These are phyloP conservation scores for Lordiphosa stackelbergi DNA, from an alignment of 1,140 invertebrate genomes.

Conservation along the genomic window DNA sequence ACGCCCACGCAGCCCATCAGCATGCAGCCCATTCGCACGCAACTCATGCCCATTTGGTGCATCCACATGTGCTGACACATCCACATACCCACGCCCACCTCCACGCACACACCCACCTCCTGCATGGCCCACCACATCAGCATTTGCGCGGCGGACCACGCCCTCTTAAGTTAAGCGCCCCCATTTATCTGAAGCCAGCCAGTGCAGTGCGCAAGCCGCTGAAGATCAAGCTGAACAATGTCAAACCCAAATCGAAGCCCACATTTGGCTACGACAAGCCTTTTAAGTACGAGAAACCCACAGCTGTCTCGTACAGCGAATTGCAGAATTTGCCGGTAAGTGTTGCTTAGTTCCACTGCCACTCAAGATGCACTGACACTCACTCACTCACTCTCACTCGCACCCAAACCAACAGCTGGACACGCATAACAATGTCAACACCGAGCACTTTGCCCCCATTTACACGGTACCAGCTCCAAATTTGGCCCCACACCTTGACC, in stretches of 20 bases:
- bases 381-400: slow-evolving; percentile 24
- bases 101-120: slow-evolving; percentile 39
- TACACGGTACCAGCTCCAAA: slow-evolving; percentile 90
- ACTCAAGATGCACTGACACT: slow-evolving; percentile 4
- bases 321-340: slow-evolving; percentile 66
- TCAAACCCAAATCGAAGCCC: slow-evolving; percentile 57
- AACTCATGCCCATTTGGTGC: slow-evolving; percentile 17
- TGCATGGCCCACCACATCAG: slow-evolving; percentile 35
- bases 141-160: slow-evolving; percentile 38
- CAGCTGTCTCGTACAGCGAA: slow-evolving; percentile 51
- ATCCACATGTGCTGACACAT: slow-evolving; percentile 35
- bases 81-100: slow-evolving; percentile 31
- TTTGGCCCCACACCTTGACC: slow-evolving; percentile 47
- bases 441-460: slow-evolving; percentile 82
- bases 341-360: slow-evolving; percentile 1
- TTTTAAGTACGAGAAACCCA: slow-evolving; percentile 67
- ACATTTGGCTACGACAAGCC: slow-evolving; percentile 66
- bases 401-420: slow-evolving; percentile 50
- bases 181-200: slow-evolving; percentile 53
- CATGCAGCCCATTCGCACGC: slow-evolving; percentile 33
- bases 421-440: slow-evolving; percentile 61
- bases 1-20: slow-evolving; percentile 29
- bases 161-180: slow-evolving; percentile 53
- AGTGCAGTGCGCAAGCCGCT: slow-evolving; percentile 53
- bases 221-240: slow-evolving; percentile 64